phyloP scores from a whole-genome alignment of 2,888 invertebrate species.

The Lasioglossum calceatum region DNA sequence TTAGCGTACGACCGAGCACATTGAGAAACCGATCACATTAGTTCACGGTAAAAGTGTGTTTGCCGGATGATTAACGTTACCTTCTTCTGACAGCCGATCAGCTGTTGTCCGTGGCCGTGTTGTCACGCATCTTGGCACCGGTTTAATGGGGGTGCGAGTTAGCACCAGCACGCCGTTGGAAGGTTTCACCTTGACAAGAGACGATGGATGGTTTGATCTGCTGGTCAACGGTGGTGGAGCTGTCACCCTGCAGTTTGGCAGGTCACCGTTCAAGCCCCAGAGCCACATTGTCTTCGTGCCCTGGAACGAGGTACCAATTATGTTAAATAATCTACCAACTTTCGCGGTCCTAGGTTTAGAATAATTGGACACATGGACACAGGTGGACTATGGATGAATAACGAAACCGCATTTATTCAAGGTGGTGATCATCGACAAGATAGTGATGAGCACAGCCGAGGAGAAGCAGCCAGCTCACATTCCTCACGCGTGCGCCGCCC shows the following conservation, averaged over 20 bases:
- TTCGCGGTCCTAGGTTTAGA: neutral
- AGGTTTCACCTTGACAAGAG: slow-evolving; percentile 97
- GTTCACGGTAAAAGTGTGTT: slow-evolving; percentile 35
- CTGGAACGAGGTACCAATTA: slow-evolving; percentile 93
- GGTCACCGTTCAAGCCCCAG: slow-evolving; percentile 95
- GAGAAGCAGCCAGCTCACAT: slow-evolving; percentile 89
- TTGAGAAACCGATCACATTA: slow-evolving; percentile 60
- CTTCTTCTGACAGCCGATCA: slow-evolving; percentile 91
- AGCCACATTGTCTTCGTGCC: slow-evolving; percentile 96
- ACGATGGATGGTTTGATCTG: slow-evolving; percentile 98
- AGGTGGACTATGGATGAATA: neutral
- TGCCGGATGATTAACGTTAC: slow-evolving; percentile 61
- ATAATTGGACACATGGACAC: neutral
- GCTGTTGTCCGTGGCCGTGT: slow-evolving; percentile 98
- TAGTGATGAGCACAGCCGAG: slow-evolving; percentile 93
- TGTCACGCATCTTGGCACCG: slow-evolving; percentile 95
- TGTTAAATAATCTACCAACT: neutral
- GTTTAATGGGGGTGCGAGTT: slow-evolving; percentile 97
- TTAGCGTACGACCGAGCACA: slow-evolving; percentile 67
- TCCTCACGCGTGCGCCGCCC: slow-evolving; percentile 93
- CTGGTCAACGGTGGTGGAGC: slow-evolving; percentile 99
- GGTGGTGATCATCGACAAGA: slow-evolving; percentile 96
- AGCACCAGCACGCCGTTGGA: slow-evolving; percentile 97
- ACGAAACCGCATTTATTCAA: slow-evolving; percentile 3
- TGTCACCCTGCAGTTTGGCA: slow-evolving; percentile 96